phyloP scores from a whole-genome alignment of 2,797 vertebrate genomes.

The Epinephelus awoara region DNA sequence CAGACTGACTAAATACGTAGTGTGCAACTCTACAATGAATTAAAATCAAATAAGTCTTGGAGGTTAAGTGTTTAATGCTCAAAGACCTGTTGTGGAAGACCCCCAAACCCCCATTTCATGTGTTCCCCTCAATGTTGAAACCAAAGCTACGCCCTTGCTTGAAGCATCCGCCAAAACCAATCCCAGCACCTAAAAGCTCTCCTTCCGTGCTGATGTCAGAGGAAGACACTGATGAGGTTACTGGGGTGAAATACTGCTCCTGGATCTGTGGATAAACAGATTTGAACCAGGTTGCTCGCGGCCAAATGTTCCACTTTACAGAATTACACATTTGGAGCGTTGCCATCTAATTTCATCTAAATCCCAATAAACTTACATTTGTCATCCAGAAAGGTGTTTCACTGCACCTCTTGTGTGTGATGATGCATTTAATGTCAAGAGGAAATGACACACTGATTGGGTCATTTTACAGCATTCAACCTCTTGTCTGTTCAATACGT shows the following conservation, averaged over 20 bases:
- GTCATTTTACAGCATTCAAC: too few species aligned
- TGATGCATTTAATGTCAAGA: slow-evolving; percentile 3
- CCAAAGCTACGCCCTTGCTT: background rate
- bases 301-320: slow-evolving; percentile 64
- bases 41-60: too few species aligned
- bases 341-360: slow-evolving; percentile 44
- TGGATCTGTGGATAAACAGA: slow-evolving; percentile 68
- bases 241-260: slow-evolving; percentile 65
- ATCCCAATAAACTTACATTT: slow-evolving; percentile 49
- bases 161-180: background rate
- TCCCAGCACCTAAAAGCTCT: background rate
- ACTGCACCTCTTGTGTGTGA: background rate
- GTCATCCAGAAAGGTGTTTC: slow-evolving; percentile 16
- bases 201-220: slow-evolving; percentile 36
- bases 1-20: too few species aligned
- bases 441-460: background rate
- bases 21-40: too few species aligned
- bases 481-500: too few species aligned
- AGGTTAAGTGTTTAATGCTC: too few species aligned
- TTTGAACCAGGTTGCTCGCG: slow-evolving; percentile 54
- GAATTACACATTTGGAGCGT: slow-evolving; percentile 54
- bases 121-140: too few species aligned
- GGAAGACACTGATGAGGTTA: slow-evolving; percentile 68
- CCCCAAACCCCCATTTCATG: too few species aligned
- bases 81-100: too few species aligned